phyloP scores from a whole-genome alignment of 2,113 vertebrate species.

The Pampusana beccarii region DNA sequence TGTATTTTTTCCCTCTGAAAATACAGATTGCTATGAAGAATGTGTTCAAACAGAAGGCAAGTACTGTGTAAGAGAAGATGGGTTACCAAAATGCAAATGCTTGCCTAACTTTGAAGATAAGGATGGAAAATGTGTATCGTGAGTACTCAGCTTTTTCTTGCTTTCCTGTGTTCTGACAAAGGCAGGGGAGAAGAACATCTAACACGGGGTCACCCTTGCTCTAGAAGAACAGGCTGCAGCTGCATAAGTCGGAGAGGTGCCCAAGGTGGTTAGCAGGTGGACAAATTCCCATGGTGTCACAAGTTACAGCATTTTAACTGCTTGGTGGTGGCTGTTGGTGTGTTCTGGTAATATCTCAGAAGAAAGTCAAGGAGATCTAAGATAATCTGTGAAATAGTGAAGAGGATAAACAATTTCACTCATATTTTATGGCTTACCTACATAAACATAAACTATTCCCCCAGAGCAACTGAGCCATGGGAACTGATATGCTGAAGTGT shows the following conservation, averaged over 20 bases:
- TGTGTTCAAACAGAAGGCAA: not conserved
- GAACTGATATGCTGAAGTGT: not conserved
- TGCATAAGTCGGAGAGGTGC: not conserved
- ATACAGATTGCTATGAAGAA: not conserved
- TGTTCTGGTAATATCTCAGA: not conserved
- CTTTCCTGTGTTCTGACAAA: not conserved
- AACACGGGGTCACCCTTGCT: not conserved
- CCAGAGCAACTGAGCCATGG: not conserved
- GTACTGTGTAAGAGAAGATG: not conserved
- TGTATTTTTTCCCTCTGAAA: not conserved
- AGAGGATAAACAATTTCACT: not conserved
- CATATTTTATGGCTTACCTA: not conserved
- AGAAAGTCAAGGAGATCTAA: not conserved
- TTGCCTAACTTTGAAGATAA: fast-evolving
- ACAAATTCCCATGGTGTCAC: not conserved
- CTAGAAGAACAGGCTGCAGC: not conserved
- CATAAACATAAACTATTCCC: not conserved
- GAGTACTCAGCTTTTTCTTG: slow-evolving; percentile 25
- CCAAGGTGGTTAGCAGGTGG: not conserved
- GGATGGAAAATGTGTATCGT: not conserved
- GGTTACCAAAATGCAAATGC: fast-evolving
- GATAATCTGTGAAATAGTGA: not conserved
- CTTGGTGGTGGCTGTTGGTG: not conserved
- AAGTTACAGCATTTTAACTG: not conserved
- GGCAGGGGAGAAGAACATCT: not conserved